Evolutionary conservation across 2,888 invertebrate species (phyloP), one percentile per base, ranked within the genome.

Genomic region (Lasioglossum leucozonium): DNA sequence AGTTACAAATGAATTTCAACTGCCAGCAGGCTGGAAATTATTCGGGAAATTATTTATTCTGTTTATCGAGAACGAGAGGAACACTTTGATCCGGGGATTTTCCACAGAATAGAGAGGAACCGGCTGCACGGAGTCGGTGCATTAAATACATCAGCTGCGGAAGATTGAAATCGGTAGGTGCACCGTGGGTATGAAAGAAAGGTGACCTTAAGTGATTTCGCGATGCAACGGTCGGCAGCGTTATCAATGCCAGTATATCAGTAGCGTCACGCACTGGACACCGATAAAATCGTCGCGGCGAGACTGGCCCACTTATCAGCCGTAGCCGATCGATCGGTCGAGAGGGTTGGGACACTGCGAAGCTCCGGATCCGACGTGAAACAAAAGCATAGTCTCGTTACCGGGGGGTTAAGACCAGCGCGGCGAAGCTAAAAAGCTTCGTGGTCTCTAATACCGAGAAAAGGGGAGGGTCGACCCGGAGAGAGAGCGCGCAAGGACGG

Each of bases 311-410:
- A 58, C 69, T 91, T 91, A 89, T 88, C 89, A 77, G 81, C 67
- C 22, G 69, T 77, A 65, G 78, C 72, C 82, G 85, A 90, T 91
- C 89, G 88, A 89, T 91, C 79, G 85, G 80, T 65, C 58, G 44
- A 72, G 67, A 77, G 87, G 88, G 79, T 77, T 34, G 77, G 86
- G 82, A 77, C 79, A 76, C 78, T 77, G 72, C 55, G 69, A 79
- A 62, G 44, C 82, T 81, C 65, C 77, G 71, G 71, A 80, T 77
- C 79, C 58, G 67, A 76, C 73, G 77, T 84, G 86, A 91, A 90
- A 91, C 91, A 90, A 90, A 89, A 86, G 88, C 88, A 73, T 86
- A 85, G 87, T 87, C 88, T 89, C 82, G 91, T 90, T 90, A 87
- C 82, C 30, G 82, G 71, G 22, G 91, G 89, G 83, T 86, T 88